A percentile compares a stretch with the other conserved stretches of the same genome.
phyloP scores from a whole-genome alignment of 2,888 invertebrate genomes.

The Drosophila anceps region DNA sequence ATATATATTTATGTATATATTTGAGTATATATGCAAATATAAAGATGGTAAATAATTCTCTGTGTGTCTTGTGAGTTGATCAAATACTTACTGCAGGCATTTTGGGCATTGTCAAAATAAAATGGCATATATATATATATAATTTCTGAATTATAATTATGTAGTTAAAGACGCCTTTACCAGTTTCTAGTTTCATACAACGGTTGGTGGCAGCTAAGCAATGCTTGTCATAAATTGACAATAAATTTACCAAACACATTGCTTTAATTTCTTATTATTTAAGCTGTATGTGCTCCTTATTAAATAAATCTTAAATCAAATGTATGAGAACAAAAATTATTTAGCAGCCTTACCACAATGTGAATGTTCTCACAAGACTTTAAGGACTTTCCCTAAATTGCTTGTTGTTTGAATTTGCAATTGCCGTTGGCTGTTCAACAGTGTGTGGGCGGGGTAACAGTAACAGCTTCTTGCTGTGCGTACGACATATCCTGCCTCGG shows the following conservation, averaged over 20 bases:
- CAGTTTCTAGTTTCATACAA: background rate
- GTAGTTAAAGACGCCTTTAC: background rate
- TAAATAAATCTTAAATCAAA: background rate
- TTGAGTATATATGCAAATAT: no score
- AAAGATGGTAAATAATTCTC: no score
- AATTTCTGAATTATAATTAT: background rate
- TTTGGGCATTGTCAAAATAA: background rate
- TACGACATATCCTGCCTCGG: constrained; percentile 62
- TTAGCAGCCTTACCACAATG: background rate
- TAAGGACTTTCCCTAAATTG: background rate
- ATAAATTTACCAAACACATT: background rate
- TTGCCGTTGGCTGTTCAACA: constrained; percentile 18
- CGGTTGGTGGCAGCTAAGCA: background rate
- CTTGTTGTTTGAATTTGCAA: constrained; percentile 47
- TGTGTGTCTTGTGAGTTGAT: background rate
- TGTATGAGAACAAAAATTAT: background rate
- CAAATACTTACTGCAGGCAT: background rate
- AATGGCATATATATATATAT: background rate
- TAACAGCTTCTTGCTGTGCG: constrained; percentile 52
- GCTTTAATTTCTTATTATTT: background rate
- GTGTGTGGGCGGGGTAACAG: constrained; percentile 20
- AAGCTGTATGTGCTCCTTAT: background rate
- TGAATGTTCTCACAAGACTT: background rate
- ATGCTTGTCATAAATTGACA: background rate
- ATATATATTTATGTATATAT: background rate